Evolutionary conservation across 2,797 vertebrate genomes (phyloP), one percentile per base, ranked within the genome.

Genomic region (Gambelia wislizenii): DNA sequence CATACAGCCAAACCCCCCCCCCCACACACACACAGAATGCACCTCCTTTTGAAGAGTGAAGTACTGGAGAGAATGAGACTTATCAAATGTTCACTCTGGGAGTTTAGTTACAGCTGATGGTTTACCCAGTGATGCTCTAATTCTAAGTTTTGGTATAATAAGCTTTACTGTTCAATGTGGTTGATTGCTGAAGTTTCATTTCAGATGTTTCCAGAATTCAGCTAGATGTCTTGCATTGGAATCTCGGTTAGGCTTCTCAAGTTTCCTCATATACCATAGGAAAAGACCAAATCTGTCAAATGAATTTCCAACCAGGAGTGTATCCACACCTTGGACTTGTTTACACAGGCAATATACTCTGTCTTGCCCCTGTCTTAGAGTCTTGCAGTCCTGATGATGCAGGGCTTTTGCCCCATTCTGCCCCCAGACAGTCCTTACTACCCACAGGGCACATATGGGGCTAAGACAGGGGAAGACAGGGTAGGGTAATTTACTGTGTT

Each of bases 231-330:
- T 44, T 81, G 36, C 36, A 74, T 72, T 39, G 49, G 33, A 42
- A 74, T 12, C 18, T 75, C 33, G 42, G 27, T 81, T 85, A 64
- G 27, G n/a, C 67, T 81, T 85, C 6, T n/a, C 16, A n/a, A 39
- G 5, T 81, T 89, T 25, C 70, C 56, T 86, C 36, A 67, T 75
- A 42, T 20, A 33, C 18, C 44, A 67, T 82, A n/a, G 69, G 77
- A 82, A 86, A 82, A 82, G 7, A n/a, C 67, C 22, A 89, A 84
- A 67, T 64, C 4, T 42, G 64, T 87, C 76, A 81, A 54, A 87
- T 56, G 36, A 20, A n/a, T 64, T 86, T 86, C 54, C 27, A 85
- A 76, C 36, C 25, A 86, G 47, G 44, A 13, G 39, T 39, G 39
- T 33, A 67, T 67, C 30, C 64, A 61, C 22, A 61, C 22, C 59